Percentiles rank a stretch among this genome's conserved stretches.
Evolutionary conservation across 2,113 vertebrate species (phyloP).

Genomic region (Nettapus auritus): DNA sequence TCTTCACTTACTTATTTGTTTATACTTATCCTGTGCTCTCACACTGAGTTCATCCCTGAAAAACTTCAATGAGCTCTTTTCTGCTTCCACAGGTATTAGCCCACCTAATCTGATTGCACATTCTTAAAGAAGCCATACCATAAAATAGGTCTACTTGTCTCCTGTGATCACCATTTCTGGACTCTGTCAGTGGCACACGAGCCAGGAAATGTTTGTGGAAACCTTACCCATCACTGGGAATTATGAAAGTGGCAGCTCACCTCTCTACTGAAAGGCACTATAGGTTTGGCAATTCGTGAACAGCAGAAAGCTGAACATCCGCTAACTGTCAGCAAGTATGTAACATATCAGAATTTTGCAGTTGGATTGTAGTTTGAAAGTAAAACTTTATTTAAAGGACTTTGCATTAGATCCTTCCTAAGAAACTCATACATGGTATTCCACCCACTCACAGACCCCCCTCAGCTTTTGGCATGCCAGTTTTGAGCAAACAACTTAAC

Average conservation of each 20-base stretch:
- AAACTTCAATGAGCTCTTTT: neutral
- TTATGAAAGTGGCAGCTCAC: neutral
- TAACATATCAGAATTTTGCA: neutral
- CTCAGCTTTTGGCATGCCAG: neutral
- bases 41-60: neutral
- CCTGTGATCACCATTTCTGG: neutral
- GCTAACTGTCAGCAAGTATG: neutral
- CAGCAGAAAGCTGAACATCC: neutral
- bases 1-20: constrained; percentile 58
- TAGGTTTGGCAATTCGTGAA: neutral
- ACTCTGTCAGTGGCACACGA: neutral
- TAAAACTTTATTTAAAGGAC: neutral
- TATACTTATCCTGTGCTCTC: neutral
- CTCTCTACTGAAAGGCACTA: neutral
- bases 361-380: neutral
- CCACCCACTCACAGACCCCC: neutral
- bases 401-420: neutral
- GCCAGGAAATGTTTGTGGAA: neutral
- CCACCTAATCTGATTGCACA: neutral
- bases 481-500: neutral
- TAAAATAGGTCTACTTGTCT: neutral
- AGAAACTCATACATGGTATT: neutral
- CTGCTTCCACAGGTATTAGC: neutral
- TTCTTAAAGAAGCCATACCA: neutral
- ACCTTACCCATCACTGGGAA: neutral